phyloP scores from a whole-genome alignment of 2,113 vertebrate genomes.

The Saimiri boliviensis region DNA sequence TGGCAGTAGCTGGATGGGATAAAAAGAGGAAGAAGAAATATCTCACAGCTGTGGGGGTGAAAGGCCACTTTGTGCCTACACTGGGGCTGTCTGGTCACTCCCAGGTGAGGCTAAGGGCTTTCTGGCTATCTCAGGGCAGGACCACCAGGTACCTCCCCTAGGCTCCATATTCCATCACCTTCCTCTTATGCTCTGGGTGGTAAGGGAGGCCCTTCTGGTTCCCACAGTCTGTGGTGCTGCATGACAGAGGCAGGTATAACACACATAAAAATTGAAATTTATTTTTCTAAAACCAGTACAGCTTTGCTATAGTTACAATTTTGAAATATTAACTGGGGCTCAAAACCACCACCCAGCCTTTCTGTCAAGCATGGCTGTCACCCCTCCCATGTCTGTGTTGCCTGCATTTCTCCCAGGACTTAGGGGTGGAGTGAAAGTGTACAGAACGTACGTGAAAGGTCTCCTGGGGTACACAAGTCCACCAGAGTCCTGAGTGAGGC shows the following conservation, averaged over 20 bases:
- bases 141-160: background rate
- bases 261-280: background rate
- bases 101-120: background rate
- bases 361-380: background rate
- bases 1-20: background rate
- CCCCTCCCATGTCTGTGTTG: background rate
- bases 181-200: background rate
- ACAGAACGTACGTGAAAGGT: background rate
- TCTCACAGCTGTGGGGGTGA: background rate
- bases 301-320: constrained; percentile 51
- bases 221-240: background rate
- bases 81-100: background rate
- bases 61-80: background rate
- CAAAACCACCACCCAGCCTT: background rate
- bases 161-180: background rate
- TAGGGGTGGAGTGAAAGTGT: background rate
- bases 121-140: background rate
- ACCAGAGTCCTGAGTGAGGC: background rate
- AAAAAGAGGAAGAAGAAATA: background rate
- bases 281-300: constrained; percentile 53
- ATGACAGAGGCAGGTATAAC: background rate
- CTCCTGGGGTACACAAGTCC: background rate
- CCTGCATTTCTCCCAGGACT: background rate
- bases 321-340: background rate
- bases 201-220: background rate